Evolutionary conservation across 2,888 invertebrate species (phyloP), one percentile per base, ranked within the genome.

Genomic region (Harmothoe impar): DNA sequence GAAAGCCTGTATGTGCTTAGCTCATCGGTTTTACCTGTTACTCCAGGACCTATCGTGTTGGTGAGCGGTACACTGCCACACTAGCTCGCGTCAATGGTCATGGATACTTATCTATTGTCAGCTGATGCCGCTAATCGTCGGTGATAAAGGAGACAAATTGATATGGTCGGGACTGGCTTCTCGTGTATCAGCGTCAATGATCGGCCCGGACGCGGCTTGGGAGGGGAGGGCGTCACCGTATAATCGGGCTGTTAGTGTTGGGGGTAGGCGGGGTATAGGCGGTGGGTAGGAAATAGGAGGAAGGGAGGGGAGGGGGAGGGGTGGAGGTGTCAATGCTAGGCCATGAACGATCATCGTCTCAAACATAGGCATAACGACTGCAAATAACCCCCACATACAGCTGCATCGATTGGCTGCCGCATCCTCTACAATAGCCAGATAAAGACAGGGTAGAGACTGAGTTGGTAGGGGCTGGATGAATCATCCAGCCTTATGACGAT

Each of bases 91-190:
- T 15, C 20, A 20, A n/a, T 62, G 20, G 62, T n/a, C 62, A n/a
- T n/a, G 29, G 72, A 72, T 72, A 43, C 23, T 86, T 86, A 86
- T 86, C 12, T 86, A 23, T 54, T 86, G 31, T 31, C 86, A n/a
- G 56, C 54, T 86, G 25, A 86, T 86, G 43, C 86, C 23, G 29
- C 52, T 86, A 54, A 86, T 86, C 17, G 54, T 25, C n/a, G 25
- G 52, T 0, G 29, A 54, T 86, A 86, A 52, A 33, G 84, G 84
- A 78, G 23, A 43, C 43, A 84, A 84, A 84, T 84, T 84, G 84
- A 84, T 84, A 29, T 33, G n/a, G 25, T 78, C 31, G n/a, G 31
- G 31, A 43, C 43, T 15, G 35, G 31, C 78, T 7, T 29, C 20
- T 78, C 78, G 35, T 78, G 29, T 78, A 78, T 78, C 78, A 25